Evolutionary conservation across 2,888 invertebrate genomes (phyloP).

Genomic region (Germaria angustata): DNA sequence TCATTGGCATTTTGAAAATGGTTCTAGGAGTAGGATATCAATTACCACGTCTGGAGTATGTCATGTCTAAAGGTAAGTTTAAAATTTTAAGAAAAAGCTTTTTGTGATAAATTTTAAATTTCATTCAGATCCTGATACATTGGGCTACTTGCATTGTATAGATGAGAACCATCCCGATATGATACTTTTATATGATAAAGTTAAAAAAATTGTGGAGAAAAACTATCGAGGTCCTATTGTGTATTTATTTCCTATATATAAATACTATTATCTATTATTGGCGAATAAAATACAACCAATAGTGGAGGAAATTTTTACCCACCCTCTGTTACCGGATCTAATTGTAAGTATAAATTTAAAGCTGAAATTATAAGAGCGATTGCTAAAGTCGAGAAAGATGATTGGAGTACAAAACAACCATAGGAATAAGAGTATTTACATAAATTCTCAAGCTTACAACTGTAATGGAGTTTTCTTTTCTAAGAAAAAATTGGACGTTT

Average conservation of each 20-base stretch:
- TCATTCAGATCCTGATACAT: conserved; percentile 72
- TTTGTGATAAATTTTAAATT: neutral
- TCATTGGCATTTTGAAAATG: conserved; percentile 75
- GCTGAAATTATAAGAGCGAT: no score
- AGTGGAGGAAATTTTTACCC: conserved; percentile 78
- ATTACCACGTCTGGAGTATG: conserved; percentile 78
- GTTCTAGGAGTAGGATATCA: conserved; percentile 78
- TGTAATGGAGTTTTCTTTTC: no score
- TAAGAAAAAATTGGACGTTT: no score
- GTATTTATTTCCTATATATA: conserved; percentile 79
- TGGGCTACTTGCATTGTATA: conserved; percentile 75
- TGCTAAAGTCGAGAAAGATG: no score
- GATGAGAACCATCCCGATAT: conserved; percentile 78
- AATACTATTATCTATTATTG: conserved; percentile 78
- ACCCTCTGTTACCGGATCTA: conserved; percentile 75
- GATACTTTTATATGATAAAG: conserved; percentile 74
- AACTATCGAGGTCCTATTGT: conserved; percentile 78
- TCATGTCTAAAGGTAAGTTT: conserved; percentile 77
- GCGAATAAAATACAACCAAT: conserved; percentile 75
- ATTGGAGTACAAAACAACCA: no score
- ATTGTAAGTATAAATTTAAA: conserved; percentile 75
- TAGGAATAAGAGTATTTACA: no score
- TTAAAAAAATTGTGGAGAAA: conserved; percentile 74
- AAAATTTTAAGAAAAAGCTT: neutral
- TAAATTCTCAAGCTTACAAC: no score